These are phyloP conservation scores for Apistogramma diplotaenia DNA, from an alignment of 2,113 vertebrate genomes.

Conservation along the genomic window DNA sequence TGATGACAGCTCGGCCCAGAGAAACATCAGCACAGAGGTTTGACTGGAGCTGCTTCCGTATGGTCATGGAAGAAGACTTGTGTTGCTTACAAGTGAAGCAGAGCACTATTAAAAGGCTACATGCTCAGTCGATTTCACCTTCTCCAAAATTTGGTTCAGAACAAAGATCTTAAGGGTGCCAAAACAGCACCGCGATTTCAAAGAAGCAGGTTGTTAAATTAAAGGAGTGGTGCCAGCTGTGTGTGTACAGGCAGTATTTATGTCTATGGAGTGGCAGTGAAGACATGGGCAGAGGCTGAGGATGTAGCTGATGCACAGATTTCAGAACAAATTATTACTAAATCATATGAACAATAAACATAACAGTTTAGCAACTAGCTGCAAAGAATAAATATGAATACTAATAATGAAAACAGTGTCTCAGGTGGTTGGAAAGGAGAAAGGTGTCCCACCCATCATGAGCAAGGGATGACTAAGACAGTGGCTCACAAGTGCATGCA, in stretches of 20 bases:
- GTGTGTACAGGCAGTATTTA: background rate
- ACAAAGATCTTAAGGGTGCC: background rate
- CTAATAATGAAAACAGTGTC: background rate
- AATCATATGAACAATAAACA: background rate
- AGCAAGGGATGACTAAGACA: background rate
- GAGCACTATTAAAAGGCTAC: accelerated
- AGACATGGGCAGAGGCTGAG: background rate
- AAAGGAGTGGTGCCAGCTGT: background rate
- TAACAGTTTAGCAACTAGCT: background rate
- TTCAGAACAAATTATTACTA: background rate
- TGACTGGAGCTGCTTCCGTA: background rate
- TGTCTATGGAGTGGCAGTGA: background rate
- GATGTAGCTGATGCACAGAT: background rate
- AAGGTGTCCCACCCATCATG: background rate
- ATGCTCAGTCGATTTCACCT: background rate
- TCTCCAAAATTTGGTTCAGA: background rate
- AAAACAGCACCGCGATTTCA: accelerated
- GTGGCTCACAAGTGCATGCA: background rate
- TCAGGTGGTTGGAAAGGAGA: background rate
- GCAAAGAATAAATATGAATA: background rate
- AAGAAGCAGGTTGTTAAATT: background rate
- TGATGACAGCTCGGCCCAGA: background rate
- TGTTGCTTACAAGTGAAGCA: background rate
- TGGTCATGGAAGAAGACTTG: background rate
- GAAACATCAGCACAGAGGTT: background rate